Evolutionary conservation across 2,888 invertebrate genomes (phyloP).

Genomic region (Eupithecia abbreviata): DNA sequence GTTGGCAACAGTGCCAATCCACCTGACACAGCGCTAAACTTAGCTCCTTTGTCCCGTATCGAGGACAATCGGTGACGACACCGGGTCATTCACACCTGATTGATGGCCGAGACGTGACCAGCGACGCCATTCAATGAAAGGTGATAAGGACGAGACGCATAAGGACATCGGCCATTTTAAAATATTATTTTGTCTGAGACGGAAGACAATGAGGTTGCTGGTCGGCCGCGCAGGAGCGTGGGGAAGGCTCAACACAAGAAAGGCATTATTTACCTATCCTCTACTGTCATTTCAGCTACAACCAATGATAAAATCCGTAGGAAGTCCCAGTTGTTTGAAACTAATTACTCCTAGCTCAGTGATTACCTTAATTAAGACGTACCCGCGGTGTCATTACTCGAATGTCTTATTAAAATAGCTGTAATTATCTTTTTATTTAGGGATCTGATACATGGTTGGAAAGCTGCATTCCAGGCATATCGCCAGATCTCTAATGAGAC

Average conservation of each 20-base stretch:
- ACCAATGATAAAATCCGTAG: background rate
- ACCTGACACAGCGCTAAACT: conserved; percentile 36
- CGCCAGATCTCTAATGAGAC: background rate
- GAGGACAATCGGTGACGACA: conserved; percentile 45
- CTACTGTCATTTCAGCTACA: background rate
- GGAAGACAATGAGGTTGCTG: background rate
- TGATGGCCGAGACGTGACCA: conserved; percentile 64
- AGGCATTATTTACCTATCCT: background rate
- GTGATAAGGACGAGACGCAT: conserved; percentile 5
- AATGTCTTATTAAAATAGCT: conserved; percentile 22
- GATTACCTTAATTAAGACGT: conserved; percentile 30
- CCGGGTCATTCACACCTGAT: conserved; percentile 72
- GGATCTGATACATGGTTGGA: conserved; percentile 8
- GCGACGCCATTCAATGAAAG: conserved; percentile 28
- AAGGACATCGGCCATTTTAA: conserved; percentile 13
- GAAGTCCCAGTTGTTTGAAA: background rate
- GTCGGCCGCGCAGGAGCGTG: background rate
- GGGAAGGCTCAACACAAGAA: background rate
- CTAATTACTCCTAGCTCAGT: conserved; percentile 16
- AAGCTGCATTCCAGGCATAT: background rate
- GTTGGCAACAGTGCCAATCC: conserved; percentile 14
- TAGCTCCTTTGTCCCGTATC: conserved; percentile 43
- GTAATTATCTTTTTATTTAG: conserved; percentile 26
- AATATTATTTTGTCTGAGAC: conserved; percentile 1
- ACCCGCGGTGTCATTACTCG: conserved; percentile 26